Evolutionary conservation across 2,797 vertebrate genomes (phyloP), one percentile per base, ranked within the genome.

Genomic region (Micropoecilia bifurca): DNA sequence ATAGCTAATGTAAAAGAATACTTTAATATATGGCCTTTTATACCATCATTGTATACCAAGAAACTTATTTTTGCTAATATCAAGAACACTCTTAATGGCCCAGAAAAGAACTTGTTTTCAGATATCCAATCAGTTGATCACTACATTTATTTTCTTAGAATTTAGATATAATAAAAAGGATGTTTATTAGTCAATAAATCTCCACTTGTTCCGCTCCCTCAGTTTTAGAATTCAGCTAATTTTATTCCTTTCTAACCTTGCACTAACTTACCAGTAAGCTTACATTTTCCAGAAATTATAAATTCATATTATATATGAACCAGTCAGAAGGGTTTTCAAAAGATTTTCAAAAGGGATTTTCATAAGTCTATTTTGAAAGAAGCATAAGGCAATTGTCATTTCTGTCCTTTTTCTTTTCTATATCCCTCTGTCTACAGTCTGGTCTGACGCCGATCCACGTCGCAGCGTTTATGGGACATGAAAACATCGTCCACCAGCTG

Each of bases 401-500:
- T 68, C 4, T 2, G 0, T 57, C 36, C 20, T 66, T 43, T 43
- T 25, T 68, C 12, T 22, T 16, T 25, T 22, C 20, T 61, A 6
- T 75, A 25, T 68, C 0, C 74, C 20, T 83, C 55, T 6, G 12
- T 28, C 20, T 79, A 7, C 90, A 99, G 98, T 99, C 98, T 47
- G 98, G 98, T 91, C 96, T 99, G 87, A 99, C 98, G 69, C 99
- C 99, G 57, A 99, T 99, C 94, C 99, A 99, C 76, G 99, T 99
- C 71, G 99, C 99, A 88, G 98, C 99, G n/a, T 99, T 99, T 90
- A 99, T 99, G 99, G 99, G 99, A 88, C 98, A 99, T 85, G 97
- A 98, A 89, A 99, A 98, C 95, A 99, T 99, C 3, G 98, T 99
- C 76, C 98, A 97, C 2, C 98, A 99, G 89, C 94, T 99, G 84